Conservation (phyloP, 2,113 vertebrate genomes). For the Elephas maximus region DNA sequence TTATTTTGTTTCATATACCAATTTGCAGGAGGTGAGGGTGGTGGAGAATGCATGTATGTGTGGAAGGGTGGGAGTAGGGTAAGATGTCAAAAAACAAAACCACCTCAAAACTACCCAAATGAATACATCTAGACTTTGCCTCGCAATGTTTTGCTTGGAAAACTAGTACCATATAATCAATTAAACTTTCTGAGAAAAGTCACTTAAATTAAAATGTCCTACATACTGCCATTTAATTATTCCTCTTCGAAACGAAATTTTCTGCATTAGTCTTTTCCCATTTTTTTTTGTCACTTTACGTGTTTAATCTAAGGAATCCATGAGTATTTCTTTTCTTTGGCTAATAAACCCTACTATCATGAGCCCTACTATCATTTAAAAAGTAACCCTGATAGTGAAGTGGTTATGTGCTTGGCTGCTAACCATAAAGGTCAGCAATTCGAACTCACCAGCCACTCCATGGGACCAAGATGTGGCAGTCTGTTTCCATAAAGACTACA, state of each 20-base stretch:
- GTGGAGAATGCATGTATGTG: too few species aligned
- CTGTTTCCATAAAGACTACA: too few species aligned
- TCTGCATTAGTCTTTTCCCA: background rate
- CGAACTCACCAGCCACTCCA: too few species aligned
- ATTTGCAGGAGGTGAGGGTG: background rate
- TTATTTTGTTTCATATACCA: background rate
- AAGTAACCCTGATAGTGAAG: too few species aligned
- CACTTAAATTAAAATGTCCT: background rate
- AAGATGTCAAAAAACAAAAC: background rate
- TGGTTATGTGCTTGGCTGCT: too few species aligned
- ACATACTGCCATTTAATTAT: background rate
- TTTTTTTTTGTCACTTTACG: background rate
- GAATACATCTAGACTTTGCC: background rate
- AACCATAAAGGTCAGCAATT: too few species aligned
- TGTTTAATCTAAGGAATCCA: conserved; percentile 6
- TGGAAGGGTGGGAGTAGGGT: background rate
- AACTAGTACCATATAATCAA: background rate
- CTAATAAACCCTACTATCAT: background rate
- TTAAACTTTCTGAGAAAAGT: background rate
- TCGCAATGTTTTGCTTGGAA: background rate
- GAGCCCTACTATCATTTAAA: background rate
- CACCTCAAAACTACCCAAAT: background rate
- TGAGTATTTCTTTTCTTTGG: conserved; percentile 30
- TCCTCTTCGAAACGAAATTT: conserved; percentile 27
- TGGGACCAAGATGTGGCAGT: too few species aligned